Evolutionary conservation across 2,888 invertebrate species (phyloP), one percentile per base, ranked within the genome.

Genomic region (Altica lythri): DNA sequence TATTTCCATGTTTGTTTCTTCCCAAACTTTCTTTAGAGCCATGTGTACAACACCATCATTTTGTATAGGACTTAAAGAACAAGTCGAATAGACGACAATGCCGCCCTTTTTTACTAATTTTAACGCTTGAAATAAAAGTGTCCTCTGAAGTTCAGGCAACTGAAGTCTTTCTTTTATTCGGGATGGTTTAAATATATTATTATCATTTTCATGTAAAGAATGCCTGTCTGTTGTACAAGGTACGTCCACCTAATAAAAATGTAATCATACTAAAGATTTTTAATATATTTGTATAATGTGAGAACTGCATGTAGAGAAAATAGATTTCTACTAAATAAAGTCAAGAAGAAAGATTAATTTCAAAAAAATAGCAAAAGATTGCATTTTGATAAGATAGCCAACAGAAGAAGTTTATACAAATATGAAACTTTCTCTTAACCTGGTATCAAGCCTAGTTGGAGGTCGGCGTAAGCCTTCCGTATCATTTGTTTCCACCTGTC

Each of bases 1-100:
- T 54, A 88, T 80, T 47, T 88, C 78, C 5, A 87, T 80, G 13
- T 83, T 78, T 9, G 85, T 80, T 45, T 86, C 84, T 63, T 86
- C 85, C 79, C 88, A 90, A 4, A 87, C 82, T 55, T 80, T 81
- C 67, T 89, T 88, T 30, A 95, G 77, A 1, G 92, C 89, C 82
- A 90, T 85, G 70, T 92, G 89, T 0, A 96, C 89, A 0, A 95
- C 95, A 2, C 95, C 96, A 75, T 99, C 99, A 78, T 99, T 99
- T 78, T 99, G 98, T 43, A 94, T 83, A 0, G 98, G 95, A 61
- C 95, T 95, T 52, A 99, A 80, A 0, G 95, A 88, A 73, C 98
- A 99, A 0, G 99, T 99, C 0, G 95, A 92, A 78, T 99, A 99
- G 2, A 99, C 94, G 1, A 96, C 87, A 5, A 86, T 86, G 0